Evolutionary conservation across 2,113 vertebrate species (phyloP).

Genomic region (Chlorodrepanis virens): DNA sequence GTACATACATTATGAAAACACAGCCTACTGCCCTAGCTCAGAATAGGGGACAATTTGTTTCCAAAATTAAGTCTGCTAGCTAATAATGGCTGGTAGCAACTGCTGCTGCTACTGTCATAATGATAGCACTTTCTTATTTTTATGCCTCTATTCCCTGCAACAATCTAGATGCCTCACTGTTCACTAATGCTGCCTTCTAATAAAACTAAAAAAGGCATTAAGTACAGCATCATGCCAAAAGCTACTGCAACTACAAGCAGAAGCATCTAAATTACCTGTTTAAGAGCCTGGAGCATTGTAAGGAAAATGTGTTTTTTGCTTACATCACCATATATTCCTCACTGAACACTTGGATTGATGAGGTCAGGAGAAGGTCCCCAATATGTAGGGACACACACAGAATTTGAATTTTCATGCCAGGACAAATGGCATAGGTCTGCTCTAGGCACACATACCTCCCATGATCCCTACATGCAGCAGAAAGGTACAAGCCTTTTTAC

Average conservation of each 20-base stretch:
- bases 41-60: neutral
- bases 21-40: neutral
- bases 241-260: neutral
- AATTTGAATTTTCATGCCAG: neutral
- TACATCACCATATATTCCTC: neutral
- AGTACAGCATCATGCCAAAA: neutral
- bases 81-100: constrained; percentile 22
- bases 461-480: neutral
- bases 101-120: neutral
- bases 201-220: constrained; percentile 2
- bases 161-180: neutral
- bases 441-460: neutral
- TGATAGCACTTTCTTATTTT: neutral
- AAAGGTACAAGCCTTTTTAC: neutral
- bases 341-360: neutral
- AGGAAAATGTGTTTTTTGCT: neutral
- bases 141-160: constrained; percentile 19
- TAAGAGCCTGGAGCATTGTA: neutral
- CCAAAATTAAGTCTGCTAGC: neutral
- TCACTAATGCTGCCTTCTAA: neutral
- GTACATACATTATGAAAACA: neutral
- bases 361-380: neutral
- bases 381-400: rapidly evolving
- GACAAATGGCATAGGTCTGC: neutral
- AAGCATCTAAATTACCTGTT: neutral